A percentile compares a stretch with the other conserved stretches of the same genome.
These are phyloP conservation scores for Pomacea canaliculata DNA, from an alignment of 2,888 invertebrate species.

Conservation along the genomic window DNA sequence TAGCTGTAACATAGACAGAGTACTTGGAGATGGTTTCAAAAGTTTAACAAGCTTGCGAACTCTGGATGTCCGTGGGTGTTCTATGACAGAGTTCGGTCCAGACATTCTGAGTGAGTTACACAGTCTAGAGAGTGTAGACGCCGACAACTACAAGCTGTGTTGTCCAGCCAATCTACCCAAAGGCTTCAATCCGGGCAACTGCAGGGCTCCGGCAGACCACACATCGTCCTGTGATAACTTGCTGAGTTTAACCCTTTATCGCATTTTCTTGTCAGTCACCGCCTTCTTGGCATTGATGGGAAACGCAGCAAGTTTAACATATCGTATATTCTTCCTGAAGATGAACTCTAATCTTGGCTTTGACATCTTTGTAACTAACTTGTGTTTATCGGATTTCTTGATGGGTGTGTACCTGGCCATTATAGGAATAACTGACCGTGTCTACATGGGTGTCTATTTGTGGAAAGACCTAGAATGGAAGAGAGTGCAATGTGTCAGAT, in stretches of 20 bases:
- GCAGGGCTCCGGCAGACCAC: constrained; percentile 26
- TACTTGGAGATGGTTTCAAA: constrained; percentile 4
- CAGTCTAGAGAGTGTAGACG: background rate
- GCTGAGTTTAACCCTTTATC: constrained; percentile 10
- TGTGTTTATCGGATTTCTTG: constrained; percentile 21
- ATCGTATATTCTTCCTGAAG: constrained; percentile 14
- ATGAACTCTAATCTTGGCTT: constrained; percentile 19
- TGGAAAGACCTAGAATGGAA: constrained; percentile 17
- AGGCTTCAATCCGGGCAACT: constrained; percentile 1
- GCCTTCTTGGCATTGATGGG: constrained; percentile 20
- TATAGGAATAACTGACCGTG: constrained; percentile 21
- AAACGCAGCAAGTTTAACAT: constrained; percentile 25
- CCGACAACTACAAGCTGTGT: constrained; percentile 27
- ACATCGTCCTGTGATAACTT: constrained; percentile 29
- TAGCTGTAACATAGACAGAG: background rate
- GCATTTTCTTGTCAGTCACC: constrained; percentile 23
- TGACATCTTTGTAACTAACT: constrained; percentile 22
- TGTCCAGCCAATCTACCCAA: constrained; percentile 9
- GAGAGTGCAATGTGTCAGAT: constrained; percentile 18
- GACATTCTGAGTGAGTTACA: background rate
- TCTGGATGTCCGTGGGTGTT: background rate
- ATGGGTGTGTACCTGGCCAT: constrained; percentile 26
- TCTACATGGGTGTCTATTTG: constrained; percentile 21
- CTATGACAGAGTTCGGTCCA: background rate
- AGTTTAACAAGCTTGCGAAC: background rate